Conservation (phyloP, 2,888 invertebrate genomes). For the Lottia gigantea region DNA sequence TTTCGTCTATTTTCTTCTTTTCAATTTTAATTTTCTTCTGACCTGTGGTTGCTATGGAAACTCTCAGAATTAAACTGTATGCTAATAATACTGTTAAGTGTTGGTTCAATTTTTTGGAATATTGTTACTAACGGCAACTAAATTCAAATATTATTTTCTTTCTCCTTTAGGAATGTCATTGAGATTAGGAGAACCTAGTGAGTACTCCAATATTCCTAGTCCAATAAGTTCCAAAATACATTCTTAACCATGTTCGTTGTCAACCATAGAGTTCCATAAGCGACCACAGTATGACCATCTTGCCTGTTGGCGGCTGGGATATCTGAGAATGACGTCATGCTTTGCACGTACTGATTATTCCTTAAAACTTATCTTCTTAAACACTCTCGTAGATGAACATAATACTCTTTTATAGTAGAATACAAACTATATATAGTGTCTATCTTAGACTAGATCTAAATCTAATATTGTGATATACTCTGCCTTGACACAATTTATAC, state of each 20-base stretch:
- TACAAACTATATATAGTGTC: no score
- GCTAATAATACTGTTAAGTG: no score
- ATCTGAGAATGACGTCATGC: constrained; percentile 4
- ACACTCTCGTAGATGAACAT: not conserved
- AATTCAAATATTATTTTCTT: not conserved
- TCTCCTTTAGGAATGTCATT: not conserved
- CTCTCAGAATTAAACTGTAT: not conserved
- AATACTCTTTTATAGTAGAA: no score
- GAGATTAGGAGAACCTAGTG: not conserved
- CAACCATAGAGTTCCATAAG: not conserved
- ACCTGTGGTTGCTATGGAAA: constrained; percentile 2
- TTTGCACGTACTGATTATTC: constrained; percentile 4
- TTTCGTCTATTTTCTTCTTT: not conserved
- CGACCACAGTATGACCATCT: not conserved
- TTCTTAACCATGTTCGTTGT: no score
- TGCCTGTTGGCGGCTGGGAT: not conserved
- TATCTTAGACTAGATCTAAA: no score
- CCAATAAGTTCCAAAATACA: no score
- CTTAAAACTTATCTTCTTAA: not conserved
- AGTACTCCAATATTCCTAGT: no score
- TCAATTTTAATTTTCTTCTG: not conserved
- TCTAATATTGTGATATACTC: not conserved
- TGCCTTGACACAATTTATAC: not conserved
- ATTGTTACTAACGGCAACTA: constrained; percentile 1
- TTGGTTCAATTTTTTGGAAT: not conserved